Base-by-base conservation (phyloP, 2,113 vertebrate species). In the Cephalopterus ornatus region DNA sequence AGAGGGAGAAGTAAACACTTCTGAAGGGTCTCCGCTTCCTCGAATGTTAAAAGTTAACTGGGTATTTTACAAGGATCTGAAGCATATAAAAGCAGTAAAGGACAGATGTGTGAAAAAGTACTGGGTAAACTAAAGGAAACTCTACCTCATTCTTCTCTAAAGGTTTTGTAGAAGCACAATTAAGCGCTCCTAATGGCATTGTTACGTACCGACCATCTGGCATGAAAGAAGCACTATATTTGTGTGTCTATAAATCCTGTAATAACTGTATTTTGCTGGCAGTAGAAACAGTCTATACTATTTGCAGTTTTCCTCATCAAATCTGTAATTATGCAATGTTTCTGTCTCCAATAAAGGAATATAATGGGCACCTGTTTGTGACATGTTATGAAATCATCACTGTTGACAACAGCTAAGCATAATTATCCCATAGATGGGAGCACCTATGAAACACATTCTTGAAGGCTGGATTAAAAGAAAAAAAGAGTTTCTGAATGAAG, bases 291-390 rank as follows among this genome's bases (percentile, higher is more conserved):
- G 86, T 94, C 95, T 92, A 95, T 93, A 80, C 92, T 95, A 86
- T 97, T 97, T 93, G 83, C 90, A 86, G 90, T 89, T 93, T 96
- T 97, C 94, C 97, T 97, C 88, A 83, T 97, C 87, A 94, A 77
- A 89, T 97, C 93, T 97, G 92, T 97, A 96, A 95, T 97, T 96
- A 95, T 52, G 52, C 61, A 92, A 59, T 93, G 79, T 97, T 97
- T 94, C 95, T 97, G 95, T 98, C 92, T 95, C 93, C 93, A 98
- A 97, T 98, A 98, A 98, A 98, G 82, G 80, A 96, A 96, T 93
- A 96, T 96, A 90, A 96, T 95, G 89, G 87, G 95, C 95, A 96
- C 82, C 92, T 95, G 68, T 96, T 90, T 93, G 95, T 97, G 66
- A 76, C 30, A 39, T 73, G 47, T 94, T 67, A 80, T 88, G 92